Conservation (phyloP, 2,888 invertebrate genomes). For the Drosophila mettleri region DNA sequence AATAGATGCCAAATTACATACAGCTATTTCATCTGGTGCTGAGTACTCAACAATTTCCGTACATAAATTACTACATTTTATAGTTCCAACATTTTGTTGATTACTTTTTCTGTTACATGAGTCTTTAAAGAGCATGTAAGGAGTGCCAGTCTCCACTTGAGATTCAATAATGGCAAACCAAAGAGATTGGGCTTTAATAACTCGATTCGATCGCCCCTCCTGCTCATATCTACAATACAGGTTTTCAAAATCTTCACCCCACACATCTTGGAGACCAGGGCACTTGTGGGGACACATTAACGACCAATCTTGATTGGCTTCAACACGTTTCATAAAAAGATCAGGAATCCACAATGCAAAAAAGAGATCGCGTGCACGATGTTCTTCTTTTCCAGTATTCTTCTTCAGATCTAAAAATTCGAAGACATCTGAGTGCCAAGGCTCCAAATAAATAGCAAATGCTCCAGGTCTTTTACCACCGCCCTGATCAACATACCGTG, state of each 20-base stretch:
- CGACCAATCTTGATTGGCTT: constrained; percentile 94
- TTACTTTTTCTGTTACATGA: constrained; percentile 98
- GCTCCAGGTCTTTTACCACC: constrained; percentile 99
- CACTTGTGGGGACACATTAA: constrained; percentile 98
- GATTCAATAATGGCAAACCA: constrained; percentile 98
- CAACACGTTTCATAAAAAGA: constrained; percentile 98
- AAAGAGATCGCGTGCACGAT: constrained; percentile 97
- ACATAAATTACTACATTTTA: constrained; percentile 98
- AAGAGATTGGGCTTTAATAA: constrained; percentile 92
- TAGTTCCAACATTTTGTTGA: constrained; percentile 99
- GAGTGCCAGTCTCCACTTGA: constrained; percentile 98
- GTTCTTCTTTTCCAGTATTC: constrained; percentile 98
- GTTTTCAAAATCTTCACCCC: constrained; percentile 97
- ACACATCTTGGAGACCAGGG: constrained; percentile 95
- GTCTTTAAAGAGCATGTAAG: constrained; percentile 98
- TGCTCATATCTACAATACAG: constrained; percentile 94
- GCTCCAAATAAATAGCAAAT: constrained; percentile 98
- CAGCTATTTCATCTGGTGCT: constrained; percentile 96
- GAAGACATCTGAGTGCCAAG: constrained; percentile 99
- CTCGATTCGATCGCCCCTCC: constrained; percentile 89
- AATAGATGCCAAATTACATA: constrained; percentile 98
- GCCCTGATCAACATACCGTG: constrained; percentile 98
- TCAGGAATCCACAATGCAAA: constrained; percentile 99
- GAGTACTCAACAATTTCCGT: constrained; percentile 99
- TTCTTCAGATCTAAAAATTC: constrained; percentile 97